Evolutionary conservation across 2,888 invertebrate genomes (phyloP).

Genomic region (Glyphotaelius pellucidus): DNA sequence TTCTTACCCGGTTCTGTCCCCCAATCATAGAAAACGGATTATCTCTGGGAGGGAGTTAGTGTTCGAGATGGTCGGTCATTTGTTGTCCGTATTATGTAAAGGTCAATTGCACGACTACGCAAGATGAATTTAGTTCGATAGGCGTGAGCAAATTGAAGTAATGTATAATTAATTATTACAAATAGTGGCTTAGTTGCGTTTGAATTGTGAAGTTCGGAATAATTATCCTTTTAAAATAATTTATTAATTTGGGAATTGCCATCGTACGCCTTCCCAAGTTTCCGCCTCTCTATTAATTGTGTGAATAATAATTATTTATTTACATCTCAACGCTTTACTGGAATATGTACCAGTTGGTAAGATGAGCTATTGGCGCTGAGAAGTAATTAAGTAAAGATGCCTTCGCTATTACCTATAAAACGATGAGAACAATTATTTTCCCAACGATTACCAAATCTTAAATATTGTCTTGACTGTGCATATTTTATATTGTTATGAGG

Average conservation of each 20-base stretch:
- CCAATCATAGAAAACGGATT: constrained; percentile 5
- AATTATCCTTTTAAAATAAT: not conserved
- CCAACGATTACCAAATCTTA: not conserved
- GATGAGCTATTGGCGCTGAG: not conserved
- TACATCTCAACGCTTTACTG: not conserved
- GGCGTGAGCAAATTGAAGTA: not conserved
- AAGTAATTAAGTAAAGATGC: not conserved
- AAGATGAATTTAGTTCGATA: not conserved
- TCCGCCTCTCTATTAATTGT: not conserved
- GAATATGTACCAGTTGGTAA: not conserved
- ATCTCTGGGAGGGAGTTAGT: not conserved
- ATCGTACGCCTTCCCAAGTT: not conserved
- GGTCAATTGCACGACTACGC: not conserved
- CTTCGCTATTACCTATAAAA: not conserved
- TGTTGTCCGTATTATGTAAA: not conserved
- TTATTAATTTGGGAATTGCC: not conserved
- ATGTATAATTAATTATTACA: not conserved
- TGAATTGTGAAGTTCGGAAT: not conserved
- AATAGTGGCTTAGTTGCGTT: not conserved
- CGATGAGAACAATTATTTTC: not conserved
- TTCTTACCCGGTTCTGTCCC: constrained; percentile 28
- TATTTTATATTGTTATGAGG: not conserved
- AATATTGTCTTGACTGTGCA: not conserved
- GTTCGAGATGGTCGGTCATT: not conserved
- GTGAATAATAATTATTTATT: not conserved